A percentile compares a stretch with the other conserved stretches of the same genome.
Evolutionary conservation across 2,797 vertebrate species (phyloP).

Genomic region (Bradypus variegatus): DNA sequence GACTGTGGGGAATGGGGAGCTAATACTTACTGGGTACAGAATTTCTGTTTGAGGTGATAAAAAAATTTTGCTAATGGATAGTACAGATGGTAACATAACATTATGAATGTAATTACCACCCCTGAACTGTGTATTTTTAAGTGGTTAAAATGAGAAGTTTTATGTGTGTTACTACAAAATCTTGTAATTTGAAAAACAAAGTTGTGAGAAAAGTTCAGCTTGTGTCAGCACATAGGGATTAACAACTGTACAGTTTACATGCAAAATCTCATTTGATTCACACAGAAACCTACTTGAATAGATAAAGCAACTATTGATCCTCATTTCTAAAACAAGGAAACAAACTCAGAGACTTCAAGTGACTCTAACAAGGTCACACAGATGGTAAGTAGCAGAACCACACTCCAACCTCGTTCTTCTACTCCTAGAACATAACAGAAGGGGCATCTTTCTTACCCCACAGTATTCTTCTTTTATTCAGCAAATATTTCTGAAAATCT

Average conservation of each 20-base stretch:
- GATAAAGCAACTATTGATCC: not conserved
- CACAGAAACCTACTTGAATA: conserved; percentile 10
- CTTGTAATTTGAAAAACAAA: not conserved
- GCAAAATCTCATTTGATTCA: not conserved
- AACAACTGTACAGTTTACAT: not conserved
- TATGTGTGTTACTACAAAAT: no score
- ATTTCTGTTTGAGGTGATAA: no score
- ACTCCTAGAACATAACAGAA: not conserved
- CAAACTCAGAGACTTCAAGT: not conserved
- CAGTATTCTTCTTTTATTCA: not conserved
- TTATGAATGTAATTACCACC: no score
- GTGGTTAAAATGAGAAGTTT: no score
- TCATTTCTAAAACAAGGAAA: conserved; percentile 27
- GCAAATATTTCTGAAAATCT: conserved; percentile 15
- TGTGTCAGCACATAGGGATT: not conserved
- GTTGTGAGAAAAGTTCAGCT: not conserved
- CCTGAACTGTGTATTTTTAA: no score
- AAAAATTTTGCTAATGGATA: no score
- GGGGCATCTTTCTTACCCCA: conserved; percentile 5
- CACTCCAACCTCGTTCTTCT: not conserved
- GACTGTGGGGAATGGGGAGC: no score
- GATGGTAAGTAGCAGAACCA: conserved; percentile 5
- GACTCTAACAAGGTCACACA: not conserved
- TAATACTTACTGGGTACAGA: no score
- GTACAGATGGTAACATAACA: no score